These are phyloP conservation scores for Larimichthys polyactis DNA, from an alignment of 2,113 vertebrate species.

Conservation along the genomic window DNA sequence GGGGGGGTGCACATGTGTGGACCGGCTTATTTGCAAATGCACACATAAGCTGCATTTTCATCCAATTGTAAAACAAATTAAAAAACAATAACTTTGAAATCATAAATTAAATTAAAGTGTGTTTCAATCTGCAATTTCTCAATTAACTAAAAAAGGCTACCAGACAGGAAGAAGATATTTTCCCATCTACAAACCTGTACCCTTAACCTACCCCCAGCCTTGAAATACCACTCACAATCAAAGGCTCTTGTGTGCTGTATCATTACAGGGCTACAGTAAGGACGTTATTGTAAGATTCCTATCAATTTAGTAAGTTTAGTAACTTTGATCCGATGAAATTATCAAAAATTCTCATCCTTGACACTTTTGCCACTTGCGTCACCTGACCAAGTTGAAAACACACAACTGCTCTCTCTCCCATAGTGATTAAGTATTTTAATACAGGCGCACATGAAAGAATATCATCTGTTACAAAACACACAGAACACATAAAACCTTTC, in stretches of 20 bases:
- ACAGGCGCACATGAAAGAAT: background rate
- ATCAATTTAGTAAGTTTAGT: background rate
- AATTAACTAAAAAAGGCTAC: constrained; percentile 3
- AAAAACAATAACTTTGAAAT: background rate
- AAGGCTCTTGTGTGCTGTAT: background rate
- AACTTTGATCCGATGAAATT: background rate
- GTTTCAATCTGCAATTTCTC: background rate
- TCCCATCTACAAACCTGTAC: background rate
- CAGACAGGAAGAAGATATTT: background rate
- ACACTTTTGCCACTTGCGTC: no score
- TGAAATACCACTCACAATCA: background rate
- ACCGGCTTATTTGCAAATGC: constrained; percentile 9
- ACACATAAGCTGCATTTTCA: constrained; percentile 20
- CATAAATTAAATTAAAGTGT: background rate
- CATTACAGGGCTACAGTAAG: background rate
- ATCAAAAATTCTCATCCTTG: no score
- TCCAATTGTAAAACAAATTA: background rate
- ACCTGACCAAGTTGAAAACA: background rate
- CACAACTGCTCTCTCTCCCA: no score
- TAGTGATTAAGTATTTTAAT: background rate
- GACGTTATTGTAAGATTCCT: background rate
- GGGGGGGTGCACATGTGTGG: background rate
- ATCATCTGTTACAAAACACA: background rate
- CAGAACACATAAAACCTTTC: background rate
- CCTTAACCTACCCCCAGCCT: background rate